Evolutionary conservation across 2,888 invertebrate species (phyloP).

Genomic region (Sminthurides aquaticus): DNA sequence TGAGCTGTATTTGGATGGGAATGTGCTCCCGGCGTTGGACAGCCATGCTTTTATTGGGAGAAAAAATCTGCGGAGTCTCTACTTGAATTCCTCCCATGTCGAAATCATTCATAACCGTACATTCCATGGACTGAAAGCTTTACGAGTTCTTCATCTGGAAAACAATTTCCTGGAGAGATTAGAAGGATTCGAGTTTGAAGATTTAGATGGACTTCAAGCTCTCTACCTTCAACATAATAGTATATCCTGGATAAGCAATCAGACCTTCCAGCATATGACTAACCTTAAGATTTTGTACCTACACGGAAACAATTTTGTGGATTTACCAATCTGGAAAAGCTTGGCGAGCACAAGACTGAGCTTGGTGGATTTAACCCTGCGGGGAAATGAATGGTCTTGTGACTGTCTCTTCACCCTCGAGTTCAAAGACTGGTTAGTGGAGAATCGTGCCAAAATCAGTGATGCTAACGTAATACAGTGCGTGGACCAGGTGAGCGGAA

Average conservation of each 20-base stretch:
- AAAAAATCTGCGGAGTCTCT: conserved; percentile 66
- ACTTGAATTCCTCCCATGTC: conserved; percentile 69
- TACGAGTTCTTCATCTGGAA: conserved; percentile 67
- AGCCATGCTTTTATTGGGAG: conserved; percentile 80
- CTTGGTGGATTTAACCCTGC: conserved; percentile 52
- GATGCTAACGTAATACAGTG: conserved; percentile 62
- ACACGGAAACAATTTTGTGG: conserved; percentile 64
- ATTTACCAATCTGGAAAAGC: conserved; percentile 65
- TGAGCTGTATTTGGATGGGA: conserved; percentile 77
- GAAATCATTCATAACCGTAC: conserved; percentile 72
- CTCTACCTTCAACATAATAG: conserved; percentile 68
- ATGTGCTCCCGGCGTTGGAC: conserved; percentile 65
- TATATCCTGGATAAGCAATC: conserved; percentile 61
- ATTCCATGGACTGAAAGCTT: conserved; percentile 71
- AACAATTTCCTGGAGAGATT: conserved; percentile 63
- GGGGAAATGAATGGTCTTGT: conserved; percentile 69
- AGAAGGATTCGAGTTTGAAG: conserved; percentile 72
- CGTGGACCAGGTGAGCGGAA: conserved; percentile 48
- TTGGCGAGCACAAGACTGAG: conserved; percentile 57
- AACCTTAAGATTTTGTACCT: conserved; percentile 60
- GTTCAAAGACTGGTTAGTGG: conserved; percentile 67
- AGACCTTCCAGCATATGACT: conserved; percentile 61
- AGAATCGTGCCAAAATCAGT: conserved; percentile 57
- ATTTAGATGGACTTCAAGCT: conserved; percentile 63
- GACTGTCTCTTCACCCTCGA: conserved; percentile 70